Evolutionary conservation across 2,888 invertebrate genomes (phyloP), one percentile per base, ranked within the genome.

Genomic region (Artemia sp.): DNA sequence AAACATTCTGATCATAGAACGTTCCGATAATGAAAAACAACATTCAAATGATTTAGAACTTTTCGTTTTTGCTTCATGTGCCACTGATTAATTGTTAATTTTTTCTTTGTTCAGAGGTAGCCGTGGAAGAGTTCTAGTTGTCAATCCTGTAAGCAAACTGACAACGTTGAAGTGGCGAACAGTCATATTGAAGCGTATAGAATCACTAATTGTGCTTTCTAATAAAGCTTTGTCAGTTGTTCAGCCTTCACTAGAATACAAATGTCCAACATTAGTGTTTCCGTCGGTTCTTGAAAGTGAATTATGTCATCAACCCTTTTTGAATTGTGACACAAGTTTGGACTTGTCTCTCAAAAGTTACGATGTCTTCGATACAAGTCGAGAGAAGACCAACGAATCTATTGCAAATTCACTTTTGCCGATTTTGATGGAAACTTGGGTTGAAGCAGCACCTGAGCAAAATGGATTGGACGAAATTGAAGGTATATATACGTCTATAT

Each of bases 121-220:
- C 64, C n/a, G 64, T 10, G 64, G 90, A 90, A 83, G 90, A 73
- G 84, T 85, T 14, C 85, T 87, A 77, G 88, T 90, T 51, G 78
- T 92, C 69, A 82, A 84, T 73, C 82, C 89, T 70, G 78, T 91
- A n/a, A 82, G 85, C 74, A 83, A 83, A 69, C 82, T 72, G 11
- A 71, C 71, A 8, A 66, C 71, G 9, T 50, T 71, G 19, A 71
- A 71, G 24, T 71, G 71, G 71, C 66, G 71, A n/a, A 66, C 69
- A 50, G 67, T 67, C 67, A 73, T 75, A 14, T 70, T 75, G 2
- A 67, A 71, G 0, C 58, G 75, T n/a, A 71, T 75, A 3, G 71
- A 72, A n/a, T 70, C 72, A 51, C 74, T 73, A 38, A 70, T 75
- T 51, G 51, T 68, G n/a, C 67, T 69, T 24, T 24, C 53, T 8